These are phyloP conservation scores for Linepithema humile DNA, from an alignment of 1,140 invertebrate species.

Conservation along the genomic window DNA sequence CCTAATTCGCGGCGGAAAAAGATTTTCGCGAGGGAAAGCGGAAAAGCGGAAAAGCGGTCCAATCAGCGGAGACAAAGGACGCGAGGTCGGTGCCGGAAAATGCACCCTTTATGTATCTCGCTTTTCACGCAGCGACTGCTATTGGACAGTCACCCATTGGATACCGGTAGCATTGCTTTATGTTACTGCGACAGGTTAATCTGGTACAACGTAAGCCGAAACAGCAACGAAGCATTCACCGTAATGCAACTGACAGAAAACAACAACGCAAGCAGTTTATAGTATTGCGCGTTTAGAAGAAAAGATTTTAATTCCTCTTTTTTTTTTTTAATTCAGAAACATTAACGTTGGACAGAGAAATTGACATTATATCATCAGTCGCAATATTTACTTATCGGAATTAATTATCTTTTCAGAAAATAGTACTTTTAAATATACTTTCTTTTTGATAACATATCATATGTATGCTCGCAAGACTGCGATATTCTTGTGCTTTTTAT, in stretches of 20 bases:
- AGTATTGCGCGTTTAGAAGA: not conserved
- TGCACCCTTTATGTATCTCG: constrained; percentile 47
- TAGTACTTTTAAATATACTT: not conserved
- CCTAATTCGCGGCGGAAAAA: constrained; percentile 9
- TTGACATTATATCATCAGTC: not conserved
- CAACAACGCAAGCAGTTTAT: not conserved
- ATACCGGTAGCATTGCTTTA: not conserved
- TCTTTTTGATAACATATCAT: not conserved
- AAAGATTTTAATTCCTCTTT: too few species aligned
- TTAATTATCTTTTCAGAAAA: not conserved
- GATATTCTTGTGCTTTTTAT: too few species aligned
- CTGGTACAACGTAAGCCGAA: not conserved
- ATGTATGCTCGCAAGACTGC: too few species aligned
- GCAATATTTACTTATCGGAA: not conserved
- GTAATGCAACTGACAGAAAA: not conserved
- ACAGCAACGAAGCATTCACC: not conserved
- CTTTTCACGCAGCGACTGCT: constrained; percentile 23
- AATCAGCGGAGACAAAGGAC: constrained; percentile 63
- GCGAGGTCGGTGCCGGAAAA: constrained; percentile 54
- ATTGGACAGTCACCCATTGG: constrained; percentile 37
- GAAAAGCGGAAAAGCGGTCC: constrained; percentile 48
- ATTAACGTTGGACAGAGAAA: not conserved
- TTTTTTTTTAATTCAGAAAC: not conserved
- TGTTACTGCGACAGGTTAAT: not conserved
- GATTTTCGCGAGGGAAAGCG: constrained; percentile 15